Percentiles rank a stretch among this genome's conserved stretches.
Conservation (phyloP, 2,113 vertebrate genomes). For the Chlorocebus sabaeus region DNA sequence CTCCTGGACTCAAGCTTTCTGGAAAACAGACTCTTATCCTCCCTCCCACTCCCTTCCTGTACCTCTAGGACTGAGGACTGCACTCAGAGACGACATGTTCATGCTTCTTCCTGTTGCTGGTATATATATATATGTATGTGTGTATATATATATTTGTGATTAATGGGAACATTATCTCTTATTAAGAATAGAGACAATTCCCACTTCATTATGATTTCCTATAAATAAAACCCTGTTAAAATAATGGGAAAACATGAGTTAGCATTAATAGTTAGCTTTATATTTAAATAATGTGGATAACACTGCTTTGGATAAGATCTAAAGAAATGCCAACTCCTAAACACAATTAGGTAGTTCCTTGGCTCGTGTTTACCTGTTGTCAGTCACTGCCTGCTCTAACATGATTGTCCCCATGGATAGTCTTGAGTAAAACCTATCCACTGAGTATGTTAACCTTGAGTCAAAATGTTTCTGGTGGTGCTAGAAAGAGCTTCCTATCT, state of each 20-base stretch:
- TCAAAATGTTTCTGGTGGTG: background rate
- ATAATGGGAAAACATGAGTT: constrained; percentile 48
- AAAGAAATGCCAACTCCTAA: constrained; percentile 12
- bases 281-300: background rate
- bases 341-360: background rate
- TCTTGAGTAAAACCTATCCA: background rate
- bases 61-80: background rate
- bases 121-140: too few species aligned
- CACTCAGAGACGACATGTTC: background rate
- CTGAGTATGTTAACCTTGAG: background rate
- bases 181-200: constrained; percentile 39
- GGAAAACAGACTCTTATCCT: background rate
- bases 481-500: background rate
- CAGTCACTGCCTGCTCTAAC: background rate
- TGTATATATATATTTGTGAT: background rate
- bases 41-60: background rate
- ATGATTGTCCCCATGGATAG: background rate
- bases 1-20: constrained; percentile 16
- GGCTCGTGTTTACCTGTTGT: background rate
- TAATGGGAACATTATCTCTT: constrained; percentile 11
- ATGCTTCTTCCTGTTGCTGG: background rate
- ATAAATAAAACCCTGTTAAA: constrained; percentile 49
- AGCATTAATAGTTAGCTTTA: background rate
- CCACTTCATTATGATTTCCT: constrained; percentile 34
- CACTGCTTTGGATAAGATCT: background rate